Evolutionary conservation across 2,797 vertebrate genomes (phyloP).

Genomic region (Sardinella longiceps): DNA sequence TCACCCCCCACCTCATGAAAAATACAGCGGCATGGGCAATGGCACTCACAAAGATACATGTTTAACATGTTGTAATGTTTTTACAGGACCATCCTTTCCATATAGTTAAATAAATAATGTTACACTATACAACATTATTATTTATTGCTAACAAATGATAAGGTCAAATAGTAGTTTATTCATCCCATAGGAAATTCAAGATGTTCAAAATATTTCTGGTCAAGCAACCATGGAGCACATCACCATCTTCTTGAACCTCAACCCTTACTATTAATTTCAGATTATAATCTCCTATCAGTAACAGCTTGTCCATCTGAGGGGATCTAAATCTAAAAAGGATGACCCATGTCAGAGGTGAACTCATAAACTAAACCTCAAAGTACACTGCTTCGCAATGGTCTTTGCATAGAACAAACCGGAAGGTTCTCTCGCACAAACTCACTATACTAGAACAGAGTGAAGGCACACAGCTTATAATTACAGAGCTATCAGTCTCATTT

Average conservation of each 20-base stretch:
- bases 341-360: background rate
- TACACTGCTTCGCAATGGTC: background rate
- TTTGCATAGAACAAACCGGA: background rate
- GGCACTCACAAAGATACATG: background rate
- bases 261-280: background rate
- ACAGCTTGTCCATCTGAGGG: background rate
- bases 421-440: background rate
- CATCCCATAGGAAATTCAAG: too few species aligned
- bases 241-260: background rate
- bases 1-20: background rate
- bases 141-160: background rate
- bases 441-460: background rate
- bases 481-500: slow-evolving; percentile 3
- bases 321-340: background rate
- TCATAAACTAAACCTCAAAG: background rate
- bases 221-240: background rate
- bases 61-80: background rate
- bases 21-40: background rate
- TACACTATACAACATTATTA: background rate
- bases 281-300: background rate
- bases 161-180: too few species aligned
- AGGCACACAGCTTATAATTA: background rate
- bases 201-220: background rate
- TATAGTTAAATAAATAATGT: background rate
- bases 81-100: background rate